These are phyloP conservation scores for Agrypnus murinus DNA, from an alignment of 2,888 invertebrate species.

Conservation along the genomic window DNA sequence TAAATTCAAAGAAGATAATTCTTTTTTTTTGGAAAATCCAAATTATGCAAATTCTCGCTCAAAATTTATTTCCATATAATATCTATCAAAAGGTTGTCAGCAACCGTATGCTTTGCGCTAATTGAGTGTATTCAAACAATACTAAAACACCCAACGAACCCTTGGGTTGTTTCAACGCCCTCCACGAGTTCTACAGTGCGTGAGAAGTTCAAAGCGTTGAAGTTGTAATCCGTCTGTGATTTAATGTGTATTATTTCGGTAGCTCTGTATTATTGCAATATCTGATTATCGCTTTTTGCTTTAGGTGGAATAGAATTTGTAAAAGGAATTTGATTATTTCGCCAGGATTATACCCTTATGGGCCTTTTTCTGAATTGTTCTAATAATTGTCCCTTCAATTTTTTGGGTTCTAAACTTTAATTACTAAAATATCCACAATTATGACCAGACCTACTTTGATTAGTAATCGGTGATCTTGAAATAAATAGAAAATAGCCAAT, in stretches of 20 bases:
- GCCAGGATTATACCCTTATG: neutral
- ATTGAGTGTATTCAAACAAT: conserved; percentile 71
- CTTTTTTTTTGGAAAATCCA: no score
- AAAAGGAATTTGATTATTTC: conserved; percentile 17
- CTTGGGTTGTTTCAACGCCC: conserved; percentile 65
- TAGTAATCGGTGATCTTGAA: no score
- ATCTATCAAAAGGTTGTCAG: conserved; percentile 52
- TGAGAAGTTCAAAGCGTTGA: conserved; percentile 70
- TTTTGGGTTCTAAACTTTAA: no score
- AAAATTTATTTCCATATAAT: conserved; percentile 50
- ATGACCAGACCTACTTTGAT: no score
- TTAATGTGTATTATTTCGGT: conserved; percentile 71
- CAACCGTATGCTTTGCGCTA: conserved; percentile 62
- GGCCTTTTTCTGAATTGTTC: neutral
- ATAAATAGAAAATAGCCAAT: no score
- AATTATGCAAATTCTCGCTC: conserved; percentile 19
- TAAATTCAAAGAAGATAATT: no score
- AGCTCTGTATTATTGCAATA: conserved; percentile 64
- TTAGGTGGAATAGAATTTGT: conserved; percentile 25
- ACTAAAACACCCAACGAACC: conserved; percentile 61
- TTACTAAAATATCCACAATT: no score
- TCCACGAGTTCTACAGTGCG: conserved; percentile 65
- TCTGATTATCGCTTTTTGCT: conserved; percentile 67
- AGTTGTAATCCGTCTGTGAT: conserved; percentile 68
- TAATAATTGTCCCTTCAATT: no score